Conservation (phyloP, 2,113 vertebrate species). For the Silurus asotus region DNA sequence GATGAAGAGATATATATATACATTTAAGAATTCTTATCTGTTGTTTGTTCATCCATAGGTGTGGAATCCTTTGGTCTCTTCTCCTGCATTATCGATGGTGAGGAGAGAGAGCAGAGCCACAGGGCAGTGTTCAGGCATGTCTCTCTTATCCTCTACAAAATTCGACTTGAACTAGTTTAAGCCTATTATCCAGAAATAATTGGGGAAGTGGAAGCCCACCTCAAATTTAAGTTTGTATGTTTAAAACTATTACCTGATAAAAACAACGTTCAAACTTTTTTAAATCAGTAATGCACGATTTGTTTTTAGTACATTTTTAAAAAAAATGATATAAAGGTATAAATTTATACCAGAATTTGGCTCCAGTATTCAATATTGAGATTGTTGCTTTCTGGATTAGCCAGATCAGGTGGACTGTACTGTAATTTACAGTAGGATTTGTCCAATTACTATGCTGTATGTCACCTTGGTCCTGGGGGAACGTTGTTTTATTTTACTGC, state of each 20-base stretch:
- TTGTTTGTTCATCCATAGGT: constrained; percentile 68
- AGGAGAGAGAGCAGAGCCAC: constrained; percentile 91
- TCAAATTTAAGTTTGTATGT: neutral
- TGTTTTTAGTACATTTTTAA: neutral
- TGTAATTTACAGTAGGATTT: neutral
- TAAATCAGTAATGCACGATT: neutral
- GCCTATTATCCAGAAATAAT: neutral
- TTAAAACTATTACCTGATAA: neutral
- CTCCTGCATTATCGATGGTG: constrained; percentile 88
- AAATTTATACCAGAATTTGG: neutral
- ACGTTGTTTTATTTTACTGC: no score
- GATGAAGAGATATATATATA: no score
- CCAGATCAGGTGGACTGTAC: neutral
- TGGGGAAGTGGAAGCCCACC: neutral
- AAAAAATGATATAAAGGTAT: neutral
- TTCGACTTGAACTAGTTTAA: neutral
- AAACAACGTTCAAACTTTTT: neutral
- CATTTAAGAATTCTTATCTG: neutral
- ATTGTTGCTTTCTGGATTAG: neutral
- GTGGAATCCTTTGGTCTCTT: constrained; percentile 91
- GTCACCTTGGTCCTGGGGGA: neutral
- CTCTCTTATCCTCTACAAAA: constrained; percentile 3
- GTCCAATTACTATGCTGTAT: neutral
- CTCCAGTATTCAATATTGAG: no score
- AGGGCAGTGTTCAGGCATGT: constrained; percentile 81